phyloP scores from a whole-genome alignment of 1,140 invertebrate genomes.

The Harlomillsia oculata region DNA sequence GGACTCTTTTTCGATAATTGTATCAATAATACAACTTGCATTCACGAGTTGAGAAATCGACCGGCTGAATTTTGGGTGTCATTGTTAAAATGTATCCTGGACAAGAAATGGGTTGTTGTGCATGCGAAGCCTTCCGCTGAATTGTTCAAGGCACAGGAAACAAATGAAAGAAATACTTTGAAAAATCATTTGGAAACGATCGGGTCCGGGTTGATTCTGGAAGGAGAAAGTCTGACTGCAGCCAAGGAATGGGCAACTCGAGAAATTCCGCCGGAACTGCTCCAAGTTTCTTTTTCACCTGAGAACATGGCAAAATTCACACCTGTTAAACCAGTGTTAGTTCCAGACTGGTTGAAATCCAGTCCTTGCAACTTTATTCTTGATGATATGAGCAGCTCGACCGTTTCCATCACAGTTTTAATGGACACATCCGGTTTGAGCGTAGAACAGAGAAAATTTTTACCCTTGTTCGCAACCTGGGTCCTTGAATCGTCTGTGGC shows the following conservation, averaged over 20 bases:
- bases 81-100: constrained; percentile 2
- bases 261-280: too few relatives aligned
- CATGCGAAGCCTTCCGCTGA: not conserved
- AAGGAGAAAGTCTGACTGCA: too few relatives aligned
- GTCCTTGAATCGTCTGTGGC: not conserved
- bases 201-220: too few relatives aligned
- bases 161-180: too few relatives aligned
- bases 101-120: constrained; percentile 1
- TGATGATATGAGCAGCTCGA: constrained; percentile 13
- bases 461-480: constrained; percentile 4
- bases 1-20: constrained; percentile 4
- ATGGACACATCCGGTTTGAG: constrained; percentile 12
- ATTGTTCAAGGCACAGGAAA: too few relatives aligned
- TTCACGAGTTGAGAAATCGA: constrained; percentile 12
- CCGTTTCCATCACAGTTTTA: constrained; percentile 7
- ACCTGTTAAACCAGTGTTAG: not conserved
- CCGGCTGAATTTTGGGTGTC: constrained; percentile 5
- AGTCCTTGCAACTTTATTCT: constrained; percentile 14
- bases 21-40: constrained; percentile 7
- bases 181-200: too few relatives aligned
- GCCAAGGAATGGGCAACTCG: too few relatives aligned
- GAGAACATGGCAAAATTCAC: too few relatives aligned
- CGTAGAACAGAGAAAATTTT: constrained; percentile 15
- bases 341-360: constrained; percentile 6
- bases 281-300: too few relatives aligned